These are phyloP conservation scores for Drosophila testacea DNA, from an alignment of 2,888 invertebrate genomes.

Conservation along the genomic window DNA sequence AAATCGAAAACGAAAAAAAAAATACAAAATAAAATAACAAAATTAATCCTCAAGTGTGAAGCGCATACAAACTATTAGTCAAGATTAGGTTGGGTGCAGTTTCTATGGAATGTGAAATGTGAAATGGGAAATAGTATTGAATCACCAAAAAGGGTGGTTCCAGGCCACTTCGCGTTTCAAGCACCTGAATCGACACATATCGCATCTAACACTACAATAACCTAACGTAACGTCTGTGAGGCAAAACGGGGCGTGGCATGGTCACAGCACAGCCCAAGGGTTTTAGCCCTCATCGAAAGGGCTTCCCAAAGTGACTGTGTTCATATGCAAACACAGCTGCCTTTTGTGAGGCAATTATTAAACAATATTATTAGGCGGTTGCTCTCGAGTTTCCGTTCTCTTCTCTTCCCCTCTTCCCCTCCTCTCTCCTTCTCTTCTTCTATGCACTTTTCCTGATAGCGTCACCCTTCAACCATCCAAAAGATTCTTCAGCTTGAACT, in stretches of 20 bases:
- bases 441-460: not conserved
- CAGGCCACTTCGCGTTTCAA: slow-evolving; percentile 52
- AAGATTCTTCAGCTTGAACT: not conserved
- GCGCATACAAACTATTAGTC: slow-evolving; percentile 82
- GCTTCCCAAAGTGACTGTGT: slow-evolving; percentile 28
- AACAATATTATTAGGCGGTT: slow-evolving; percentile 57
- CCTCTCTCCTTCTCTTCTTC: not conserved
- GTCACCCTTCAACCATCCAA: not conserved
- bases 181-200: slow-evolving; percentile 63
- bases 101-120: slow-evolving; percentile 13
- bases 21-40: slow-evolving; percentile 56
- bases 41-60: slow-evolving; percentile 79
- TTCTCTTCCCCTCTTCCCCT: not conserved
- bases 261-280: slow-evolving; percentile 27
- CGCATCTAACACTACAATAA: slow-evolving; percentile 18
- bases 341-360: slow-evolving; percentile 63
- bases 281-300: slow-evolving; percentile 22
- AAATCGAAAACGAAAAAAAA: slow-evolving; percentile 20
- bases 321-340: slow-evolving; percentile 75
- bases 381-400: slow-evolving; percentile 17
- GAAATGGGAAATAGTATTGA: slow-evolving; percentile 4
- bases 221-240: not conserved
- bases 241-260: slow-evolving; percentile 50
- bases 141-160: slow-evolving; percentile 50
- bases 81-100: slow-evolving; percentile 75